Conservation (phyloP, 64 coral and sea anemone species). For the Montipora cactus region DNA sequence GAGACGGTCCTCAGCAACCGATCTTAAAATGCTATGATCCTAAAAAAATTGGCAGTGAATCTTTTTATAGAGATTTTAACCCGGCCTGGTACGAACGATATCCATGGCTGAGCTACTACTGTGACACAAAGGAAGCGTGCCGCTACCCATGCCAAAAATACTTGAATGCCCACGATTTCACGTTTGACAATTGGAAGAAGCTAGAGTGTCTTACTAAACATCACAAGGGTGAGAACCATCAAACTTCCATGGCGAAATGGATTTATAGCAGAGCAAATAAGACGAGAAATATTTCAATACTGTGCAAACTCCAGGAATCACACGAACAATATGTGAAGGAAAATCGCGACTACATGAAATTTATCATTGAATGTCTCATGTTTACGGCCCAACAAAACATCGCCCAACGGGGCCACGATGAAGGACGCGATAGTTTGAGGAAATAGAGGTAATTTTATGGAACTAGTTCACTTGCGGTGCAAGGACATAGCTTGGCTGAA, state of each 20-base stretch:
- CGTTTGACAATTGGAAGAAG: slow-evolving; percentile 57
- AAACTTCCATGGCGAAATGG: slow-evolving; percentile 47
- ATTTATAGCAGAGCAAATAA: slow-evolving; percentile 29
- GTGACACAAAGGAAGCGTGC: not conserved
- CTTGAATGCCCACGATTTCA: slow-evolving; percentile 41
- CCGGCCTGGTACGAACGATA: slow-evolving; percentile 42
- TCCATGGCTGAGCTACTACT: slow-evolving; percentile 43
- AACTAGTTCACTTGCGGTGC: slow-evolving; percentile 39
- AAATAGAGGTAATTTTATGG: slow-evolving; percentile 50
- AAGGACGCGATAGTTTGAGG: slow-evolving; percentile 31
- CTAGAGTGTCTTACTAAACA: slow-evolving; percentile 34
- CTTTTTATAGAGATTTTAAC: slow-evolving; percentile 52
- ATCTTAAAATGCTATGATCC: slow-evolving; percentile 39
- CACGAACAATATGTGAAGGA: slow-evolving; percentile 51
- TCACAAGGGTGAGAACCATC: slow-evolving; percentile 34
- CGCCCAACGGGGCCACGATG: slow-evolving; percentile 37
- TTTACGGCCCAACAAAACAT: slow-evolving; percentile 60
- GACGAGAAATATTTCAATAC: slow-evolving; percentile 23
- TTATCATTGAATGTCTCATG: slow-evolving; percentile 44
- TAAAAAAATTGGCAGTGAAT: slow-evolving; percentile 48
- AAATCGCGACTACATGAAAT: slow-evolving; percentile 45
- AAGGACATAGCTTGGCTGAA: slow-evolving; percentile 27
- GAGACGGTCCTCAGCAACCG: slow-evolving; percentile 38
- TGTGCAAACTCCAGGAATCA: slow-evolving; percentile 44
- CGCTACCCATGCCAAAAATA: slow-evolving; percentile 25